Conservation (phyloP, 2,888 invertebrate genomes). For the Phortica okadai region DNA sequence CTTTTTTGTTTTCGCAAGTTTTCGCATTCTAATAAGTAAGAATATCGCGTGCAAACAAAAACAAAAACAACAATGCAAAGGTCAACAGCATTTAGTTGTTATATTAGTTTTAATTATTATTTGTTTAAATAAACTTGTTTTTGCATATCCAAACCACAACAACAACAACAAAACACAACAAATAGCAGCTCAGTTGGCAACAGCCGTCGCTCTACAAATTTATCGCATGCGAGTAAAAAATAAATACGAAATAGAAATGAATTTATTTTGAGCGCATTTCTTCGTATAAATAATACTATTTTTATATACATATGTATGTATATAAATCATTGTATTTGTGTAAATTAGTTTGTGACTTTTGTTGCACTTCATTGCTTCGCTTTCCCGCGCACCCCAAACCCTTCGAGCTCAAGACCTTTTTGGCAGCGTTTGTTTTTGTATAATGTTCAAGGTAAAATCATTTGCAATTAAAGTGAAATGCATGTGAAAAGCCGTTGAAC, state of each 20-base stretch:
- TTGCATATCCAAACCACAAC: neutral
- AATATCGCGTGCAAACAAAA: neutral
- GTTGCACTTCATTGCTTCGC: neutral
- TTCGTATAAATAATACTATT: neutral
- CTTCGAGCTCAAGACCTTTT: neutral
- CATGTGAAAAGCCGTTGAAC: constrained; percentile 56
- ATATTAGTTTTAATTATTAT: neutral
- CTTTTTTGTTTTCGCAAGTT: neutral
- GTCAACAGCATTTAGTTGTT: constrained; percentile 26
- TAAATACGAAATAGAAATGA: neutral
- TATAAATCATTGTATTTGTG: neutral
- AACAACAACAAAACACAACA: neutral
- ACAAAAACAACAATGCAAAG: neutral
- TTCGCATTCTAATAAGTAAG: neutral
- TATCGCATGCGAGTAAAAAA: neutral
- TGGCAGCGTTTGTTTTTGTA: neutral
- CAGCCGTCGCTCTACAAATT: neutral
- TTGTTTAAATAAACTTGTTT: constrained; percentile 1
- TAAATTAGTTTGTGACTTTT: neutral
- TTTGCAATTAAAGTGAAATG: constrained; percentile 62
- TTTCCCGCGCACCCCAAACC: neutral
- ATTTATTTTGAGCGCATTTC: constrained; percentile 1
- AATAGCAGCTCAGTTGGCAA: neutral
- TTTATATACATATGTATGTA: neutral
- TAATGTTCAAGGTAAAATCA: constrained; percentile 57